Base-by-base conservation (phyloP, 2,888 invertebrate genomes). In the Oscheius myriophilus region DNA sequence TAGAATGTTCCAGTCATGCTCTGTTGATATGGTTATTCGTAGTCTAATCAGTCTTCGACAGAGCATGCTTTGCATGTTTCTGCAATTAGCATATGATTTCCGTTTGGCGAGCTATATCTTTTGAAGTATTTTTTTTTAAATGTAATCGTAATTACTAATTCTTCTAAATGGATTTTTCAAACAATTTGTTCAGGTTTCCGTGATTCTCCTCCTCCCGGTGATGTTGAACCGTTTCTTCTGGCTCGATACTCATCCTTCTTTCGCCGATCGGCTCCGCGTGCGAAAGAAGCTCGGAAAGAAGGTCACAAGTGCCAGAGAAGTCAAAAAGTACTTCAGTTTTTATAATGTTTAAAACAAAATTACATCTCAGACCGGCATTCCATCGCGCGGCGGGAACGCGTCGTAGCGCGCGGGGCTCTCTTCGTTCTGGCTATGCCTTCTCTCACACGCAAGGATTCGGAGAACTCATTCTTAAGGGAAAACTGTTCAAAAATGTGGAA, bases 381-480 rank as follows among this genome's bases (percentile, higher is more conserved):
- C 75, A 73, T 64, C 69, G 82, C 26, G 72, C 87, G 84, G 58
- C 87, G 83, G 73, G 75, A 58, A 92, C 94, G 0, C 91, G 94
- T 70, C 91, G 94, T 83, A 93, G 93, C 70, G 85, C 86, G 14
- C 90, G 96, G 45, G 91, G 94, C 83, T 95, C 95, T 41, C 91
- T 96, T 75, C 92, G 96, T 68, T 96, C 96, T 14, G 96, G 97
- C 67, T 95, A 98, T 89, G 97, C 97, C 12, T 98, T 98, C 89
- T 95, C 97, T 68, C 97, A 98, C 89, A 95, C 95, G 82, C 94
- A 95, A 90, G 96, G 96, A 82, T 96, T 96, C 88, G 96, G 96
- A 57, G 91, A 94, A 23, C 92, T 98, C 82, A 98, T 98, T 87
- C 97, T 96, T 70, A 86, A 86, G 70, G 86, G 86, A 59, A 85